phyloP scores from a whole-genome alignment of 2,113 vertebrate species.

The Thomomys bottae region DNA sequence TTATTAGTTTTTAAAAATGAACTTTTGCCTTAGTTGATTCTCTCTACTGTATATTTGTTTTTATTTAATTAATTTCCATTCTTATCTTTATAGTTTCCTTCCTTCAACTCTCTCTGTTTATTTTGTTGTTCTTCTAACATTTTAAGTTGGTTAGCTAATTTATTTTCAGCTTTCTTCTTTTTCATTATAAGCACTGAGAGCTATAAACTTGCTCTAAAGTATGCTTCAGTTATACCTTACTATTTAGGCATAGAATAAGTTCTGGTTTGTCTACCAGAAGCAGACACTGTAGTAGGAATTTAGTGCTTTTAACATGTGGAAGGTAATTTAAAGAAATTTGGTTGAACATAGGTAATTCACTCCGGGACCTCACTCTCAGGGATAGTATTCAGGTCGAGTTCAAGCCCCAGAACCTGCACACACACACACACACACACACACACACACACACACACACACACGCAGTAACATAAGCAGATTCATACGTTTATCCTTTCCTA shows the following conservation, averaged over 20 bases:
- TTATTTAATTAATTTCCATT: conserved; percentile 77
- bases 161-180: conserved; percentile 69
- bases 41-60: conserved; percentile 76
- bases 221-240: conserved; percentile 25
- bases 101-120: conserved; percentile 76
- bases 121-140: conserved; percentile 78
- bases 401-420: too few relatives aligned
- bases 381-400: background rate
- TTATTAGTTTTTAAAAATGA: conserved; percentile 67
- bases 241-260: background rate
- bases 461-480: background rate
- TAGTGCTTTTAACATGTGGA: background rate
- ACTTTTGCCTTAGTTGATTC: conserved; percentile 77
- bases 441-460: too few relatives aligned
- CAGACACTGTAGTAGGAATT: background rate
- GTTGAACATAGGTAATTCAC: background rate
- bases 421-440: too few relatives aligned
- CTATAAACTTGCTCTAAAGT: conserved; percentile 59
- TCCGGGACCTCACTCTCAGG: background rate
- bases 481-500: background rate
- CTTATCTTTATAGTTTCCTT: conserved; percentile 83
- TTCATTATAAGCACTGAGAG: conserved; percentile 53
- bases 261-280: background rate
- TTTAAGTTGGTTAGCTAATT: conserved; percentile 69
- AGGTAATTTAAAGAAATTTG: background rate